Percentiles rank a stretch among this genome's conserved stretches.
Conservation (phyloP, 2,113 vertebrate genomes). For the Grus americana region DNA sequence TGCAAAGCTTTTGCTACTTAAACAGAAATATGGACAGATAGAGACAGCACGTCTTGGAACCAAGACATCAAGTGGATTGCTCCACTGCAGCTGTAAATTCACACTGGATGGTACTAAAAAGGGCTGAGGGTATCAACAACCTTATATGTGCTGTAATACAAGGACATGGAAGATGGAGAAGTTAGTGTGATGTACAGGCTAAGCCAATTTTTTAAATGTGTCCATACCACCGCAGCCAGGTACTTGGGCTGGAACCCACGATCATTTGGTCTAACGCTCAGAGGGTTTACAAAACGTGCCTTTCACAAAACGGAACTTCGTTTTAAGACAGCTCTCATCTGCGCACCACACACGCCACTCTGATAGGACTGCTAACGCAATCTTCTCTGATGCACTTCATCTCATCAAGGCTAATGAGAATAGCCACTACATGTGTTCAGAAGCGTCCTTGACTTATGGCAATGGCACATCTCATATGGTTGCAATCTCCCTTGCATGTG, state of each 20-base stretch:
- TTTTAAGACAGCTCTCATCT: neutral
- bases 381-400: neutral
- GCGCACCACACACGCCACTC: neutral
- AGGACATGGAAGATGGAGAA: neutral
- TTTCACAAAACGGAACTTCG: neutral
- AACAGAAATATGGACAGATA: neutral
- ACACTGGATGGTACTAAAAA: neutral
- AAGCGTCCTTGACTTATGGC: neutral
- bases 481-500: neutral
- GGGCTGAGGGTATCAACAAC: neutral
- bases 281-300: neutral
- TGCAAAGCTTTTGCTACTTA: neutral
- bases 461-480: neutral
- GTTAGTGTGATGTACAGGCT: neutral
- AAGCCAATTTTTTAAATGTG: neutral
- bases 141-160: neutral
- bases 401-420: neutral
- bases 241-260: neutral
- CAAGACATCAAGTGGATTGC: neutral
- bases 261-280: neutral
- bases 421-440: neutral
- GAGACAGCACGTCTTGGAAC: neutral
- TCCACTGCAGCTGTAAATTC: neutral
- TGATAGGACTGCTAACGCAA: accelerated
- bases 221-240: neutral